Evolutionary conservation across 2,113 vertebrate genomes (phyloP), one percentile per base, ranked within the genome.

Genomic region (Mormyrus lacerda): DNA sequence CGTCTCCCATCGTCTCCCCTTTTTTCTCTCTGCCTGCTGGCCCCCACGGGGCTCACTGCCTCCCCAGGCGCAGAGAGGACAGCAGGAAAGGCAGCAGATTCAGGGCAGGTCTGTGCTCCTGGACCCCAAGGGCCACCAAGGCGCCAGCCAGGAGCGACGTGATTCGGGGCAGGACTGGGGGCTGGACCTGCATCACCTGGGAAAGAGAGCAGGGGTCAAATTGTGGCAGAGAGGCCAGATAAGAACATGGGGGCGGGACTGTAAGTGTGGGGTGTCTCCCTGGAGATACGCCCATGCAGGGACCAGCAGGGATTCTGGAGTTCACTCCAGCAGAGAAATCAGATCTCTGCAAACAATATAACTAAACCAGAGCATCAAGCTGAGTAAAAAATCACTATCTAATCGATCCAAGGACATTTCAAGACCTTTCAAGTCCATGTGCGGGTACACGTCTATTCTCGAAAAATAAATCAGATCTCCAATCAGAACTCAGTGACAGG

Each of bases 101-200:
- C 73, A 97, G 93, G 1, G 92, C 94, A 0, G 97, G 96, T 4
- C 96, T 93, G 45, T 96, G 93, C n/a, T 97, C 97, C 48, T 96
- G 94, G 9, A 97, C 53, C 1, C 97, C 97, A 21, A 97, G 94
- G 0, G 96, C 94, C 51, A 96, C 95, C 90, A 97, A 92, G 9
- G 96, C 95, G 0, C 97, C 96, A 0, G 96, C 92, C 5, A 97
- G 91, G 88, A 98, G 90, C 44, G 97, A 95, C 1, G 96, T 96
- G 42, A 96, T 93, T 90, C 95, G 93, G 1, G 94, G 87, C 13
- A 96, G 76, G 8, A 95, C 92, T 0, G 97, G 97, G 0, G 96
- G 96, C 55, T 95, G 96, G 1, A 96, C 96, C 86, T 97, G 96
- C 96, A 97, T 95, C 94, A 98, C 94, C 92, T 95, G 91, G 27